These are phyloP conservation scores for Dasysyrphus tricinctus DNA, from an alignment of 2,888 invertebrate species.

Conservation along the genomic window DNA sequence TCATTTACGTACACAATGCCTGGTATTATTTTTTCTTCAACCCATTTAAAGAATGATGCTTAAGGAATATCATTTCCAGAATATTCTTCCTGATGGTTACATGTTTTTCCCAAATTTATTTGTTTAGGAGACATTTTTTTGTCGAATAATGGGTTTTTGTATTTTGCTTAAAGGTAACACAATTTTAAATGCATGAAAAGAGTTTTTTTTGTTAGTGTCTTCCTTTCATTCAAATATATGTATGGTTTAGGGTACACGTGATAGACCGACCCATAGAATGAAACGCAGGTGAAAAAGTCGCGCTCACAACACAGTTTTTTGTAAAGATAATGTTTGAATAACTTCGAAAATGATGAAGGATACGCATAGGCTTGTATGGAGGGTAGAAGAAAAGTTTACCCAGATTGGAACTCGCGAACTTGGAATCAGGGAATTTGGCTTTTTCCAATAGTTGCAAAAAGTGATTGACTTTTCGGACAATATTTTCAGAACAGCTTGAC, in stretches of 20 bases:
- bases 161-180: not conserved
- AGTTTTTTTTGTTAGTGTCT: not conserved
- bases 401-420: too few relatives aligned
- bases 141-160: not conserved
- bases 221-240: conserved; percentile 12
- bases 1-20: not conserved
- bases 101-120: not conserved
- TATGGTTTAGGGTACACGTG: not conserved
- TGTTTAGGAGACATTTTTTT: not conserved
- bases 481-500: too few relatives aligned
- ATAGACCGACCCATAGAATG: not conserved
- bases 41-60: conserved; percentile 5
- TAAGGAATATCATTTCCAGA: conserved; percentile 29
- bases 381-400: too few relatives aligned
- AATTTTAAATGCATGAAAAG: not conserved
- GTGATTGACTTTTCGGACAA: too few relatives aligned
- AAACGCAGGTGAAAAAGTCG: conserved; percentile 9
- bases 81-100: not conserved
- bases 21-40: not conserved
- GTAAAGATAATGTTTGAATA: too few relatives aligned
- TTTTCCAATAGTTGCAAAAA: too few relatives aligned
- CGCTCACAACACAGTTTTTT: not conserved
- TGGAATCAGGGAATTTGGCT: too few relatives aligned
- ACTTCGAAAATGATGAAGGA: too few relatives aligned
- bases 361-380: too few relatives aligned